Evolutionary conservation across 1,140 invertebrate species (phyloP).

Genomic region (Phymastichus coffea): DNA sequence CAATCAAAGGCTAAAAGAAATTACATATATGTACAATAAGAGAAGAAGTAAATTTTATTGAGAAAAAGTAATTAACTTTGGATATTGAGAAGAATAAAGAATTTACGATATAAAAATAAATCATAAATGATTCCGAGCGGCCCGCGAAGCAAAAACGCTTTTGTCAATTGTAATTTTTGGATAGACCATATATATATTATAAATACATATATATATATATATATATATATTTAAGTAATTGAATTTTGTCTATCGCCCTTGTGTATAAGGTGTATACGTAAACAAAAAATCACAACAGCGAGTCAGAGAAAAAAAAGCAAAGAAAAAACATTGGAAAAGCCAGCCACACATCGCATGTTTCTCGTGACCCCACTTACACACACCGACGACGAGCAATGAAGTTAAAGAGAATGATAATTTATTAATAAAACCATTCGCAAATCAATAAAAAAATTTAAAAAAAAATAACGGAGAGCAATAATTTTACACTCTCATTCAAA

Average conservation of each 20-base stretch:
- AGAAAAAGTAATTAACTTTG: constrained; percentile 17
- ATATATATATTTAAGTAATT: constrained; percentile 33
- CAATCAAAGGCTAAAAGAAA: too few relatives aligned
- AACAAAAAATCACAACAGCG: too few relatives aligned
- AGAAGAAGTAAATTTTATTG: background rate
- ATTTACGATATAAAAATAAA: constrained; percentile 36
- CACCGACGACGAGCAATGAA: too few relatives aligned
- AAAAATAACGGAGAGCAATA: too few relatives aligned
- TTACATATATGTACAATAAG: too few relatives aligned
- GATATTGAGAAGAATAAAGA: constrained; percentile 14
- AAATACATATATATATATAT: too few relatives aligned
- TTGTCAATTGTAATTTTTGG: constrained; percentile 55
- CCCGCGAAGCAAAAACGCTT: constrained; percentile 47
- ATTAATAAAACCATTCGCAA: constrained; percentile 58
- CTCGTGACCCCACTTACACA: too few relatives aligned
- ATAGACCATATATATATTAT: constrained; percentile 51
- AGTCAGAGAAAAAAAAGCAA: too few relatives aligned
- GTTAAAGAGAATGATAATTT: constrained; percentile 56
- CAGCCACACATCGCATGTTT: too few relatives aligned
- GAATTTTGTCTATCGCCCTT: constrained; percentile 41
- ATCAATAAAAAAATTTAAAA: too few relatives aligned
- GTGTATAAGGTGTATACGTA: constrained; percentile 42
- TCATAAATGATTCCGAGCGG: constrained; percentile 45
- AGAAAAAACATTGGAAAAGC: too few relatives aligned
- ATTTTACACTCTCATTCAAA: too few relatives aligned